Conservation (phyloP, 2,888 invertebrate genomes). For the Iselma pallidipennis region DNA sequence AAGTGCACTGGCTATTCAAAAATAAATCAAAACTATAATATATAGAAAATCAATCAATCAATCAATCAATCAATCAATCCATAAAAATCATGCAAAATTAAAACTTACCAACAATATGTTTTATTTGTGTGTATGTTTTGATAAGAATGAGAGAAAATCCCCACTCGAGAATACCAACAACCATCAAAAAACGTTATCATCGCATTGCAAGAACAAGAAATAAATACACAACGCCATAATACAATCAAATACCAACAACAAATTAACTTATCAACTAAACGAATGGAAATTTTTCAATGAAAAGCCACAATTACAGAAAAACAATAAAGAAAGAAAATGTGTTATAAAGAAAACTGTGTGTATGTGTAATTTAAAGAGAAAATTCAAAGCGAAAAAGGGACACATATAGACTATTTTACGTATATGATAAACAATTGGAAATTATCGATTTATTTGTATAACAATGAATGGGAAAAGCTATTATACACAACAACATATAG, state of each 20-base stretch:
- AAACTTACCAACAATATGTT: conserved; percentile 44
- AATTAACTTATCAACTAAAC: conserved; percentile 24
- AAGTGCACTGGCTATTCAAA: no score
- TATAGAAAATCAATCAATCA: not conserved
- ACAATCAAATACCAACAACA: no score
- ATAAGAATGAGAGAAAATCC: conserved; percentile 42
- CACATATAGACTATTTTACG: no score
- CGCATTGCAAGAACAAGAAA: conserved; percentile 47
- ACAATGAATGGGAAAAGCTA: not conserved
- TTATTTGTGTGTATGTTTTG: not conserved
- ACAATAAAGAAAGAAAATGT: conserved; percentile 11
- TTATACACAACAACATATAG: not conserved
- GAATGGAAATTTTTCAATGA: conserved; percentile 13
- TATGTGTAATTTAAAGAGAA: no score
- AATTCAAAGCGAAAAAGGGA: no score
- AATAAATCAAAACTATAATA: conserved; percentile 6
- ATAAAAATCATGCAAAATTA: conserved; percentile 32
- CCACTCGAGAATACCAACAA: conserved; percentile 38
- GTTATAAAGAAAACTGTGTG: no score
- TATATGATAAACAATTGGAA: no score
- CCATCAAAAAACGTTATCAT: conserved; percentile 37
- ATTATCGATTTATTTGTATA: not conserved
- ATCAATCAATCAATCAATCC: conserved; percentile 11
- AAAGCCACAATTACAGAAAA: conserved; percentile 13
- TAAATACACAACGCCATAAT: not conserved